Conservation (phyloP, 2,113 vertebrate species). For the Lamprotornis superbus region DNA sequence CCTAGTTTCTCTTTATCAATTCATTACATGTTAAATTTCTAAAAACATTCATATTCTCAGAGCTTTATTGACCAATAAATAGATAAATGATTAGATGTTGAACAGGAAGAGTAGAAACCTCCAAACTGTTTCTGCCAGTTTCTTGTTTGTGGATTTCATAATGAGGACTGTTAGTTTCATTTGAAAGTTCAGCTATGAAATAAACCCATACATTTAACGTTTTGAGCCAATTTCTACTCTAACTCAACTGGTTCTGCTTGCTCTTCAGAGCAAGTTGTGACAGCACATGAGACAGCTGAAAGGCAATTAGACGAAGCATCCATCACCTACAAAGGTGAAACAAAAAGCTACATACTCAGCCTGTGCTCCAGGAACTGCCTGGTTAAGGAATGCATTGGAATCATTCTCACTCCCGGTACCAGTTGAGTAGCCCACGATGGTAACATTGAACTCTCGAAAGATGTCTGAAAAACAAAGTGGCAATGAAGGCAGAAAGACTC, state of each 20-base stretch:
- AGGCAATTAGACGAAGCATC: conserved; percentile 1
- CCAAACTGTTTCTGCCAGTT: not conserved
- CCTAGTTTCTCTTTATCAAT: not conserved
- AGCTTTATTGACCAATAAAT: not conserved
- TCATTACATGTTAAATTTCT: not conserved
- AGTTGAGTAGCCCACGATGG: conserved; percentile 77
- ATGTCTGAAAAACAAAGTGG: conserved; percentile 80
- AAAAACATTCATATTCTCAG: not conserved
- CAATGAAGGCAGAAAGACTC: not conserved
- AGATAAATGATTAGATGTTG: not conserved
- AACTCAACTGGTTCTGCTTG: conserved; percentile 37
- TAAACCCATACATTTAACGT: not conserved
- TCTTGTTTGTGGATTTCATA: not conserved
- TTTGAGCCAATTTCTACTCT: not conserved
- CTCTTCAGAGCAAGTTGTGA: conserved; percentile 36
- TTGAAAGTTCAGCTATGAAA: not conserved
- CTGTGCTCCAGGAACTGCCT: conserved; percentile 84
- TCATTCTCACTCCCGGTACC: conserved; percentile 57
- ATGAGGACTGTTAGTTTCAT: not conserved
- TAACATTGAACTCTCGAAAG: conserved; percentile 79
- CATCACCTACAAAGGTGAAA: not conserved
- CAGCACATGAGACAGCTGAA: conserved; percentile 6
- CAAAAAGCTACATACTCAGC: conserved; percentile 65
- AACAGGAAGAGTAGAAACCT: not conserved
- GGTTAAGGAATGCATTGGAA: conserved; percentile 81